Evolutionary conservation across 2,888 invertebrate species (phyloP), one percentile per base, ranked within the genome.

Genomic region (Dasypogon diadema): DNA sequence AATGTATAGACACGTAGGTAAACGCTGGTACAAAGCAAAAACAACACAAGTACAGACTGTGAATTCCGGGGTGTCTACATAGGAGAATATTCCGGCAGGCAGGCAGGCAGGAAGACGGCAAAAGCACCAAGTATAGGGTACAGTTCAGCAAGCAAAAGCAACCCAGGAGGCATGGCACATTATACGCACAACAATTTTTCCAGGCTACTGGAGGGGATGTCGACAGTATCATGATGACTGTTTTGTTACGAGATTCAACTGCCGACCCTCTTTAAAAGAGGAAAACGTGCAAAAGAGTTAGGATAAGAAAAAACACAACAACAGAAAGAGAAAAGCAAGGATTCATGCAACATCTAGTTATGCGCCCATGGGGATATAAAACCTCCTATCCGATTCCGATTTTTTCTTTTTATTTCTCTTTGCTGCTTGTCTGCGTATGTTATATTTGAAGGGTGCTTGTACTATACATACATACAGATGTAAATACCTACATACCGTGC

Each of bases 301-400:
- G 16, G 51, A n/a, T 6, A 51, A 12, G 16, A 21, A 51, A 51
- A 16, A 16, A 21, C 14, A 16, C 5, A 16, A 21, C 2, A 18
- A 4, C 14, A 51, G 18, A 51, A 21, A 14, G 51, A 51, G 51
- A 51, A 1, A n/a, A 48, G 16, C 6, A 51, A 16, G 16, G 16
- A 8, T 8, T 51, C 51, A 14, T 51, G 18, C 18, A 51, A 21
- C 2, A 51, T 51, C 51, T n/a, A 51, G 18, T 18, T 51, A 51
- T 51, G 51, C 51, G 51, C 51, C 51, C 51, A 51, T 51, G 14
- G 14, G 14, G 14, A 51, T 51, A 51, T 51, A n/a, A n/a, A n/a
- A 16, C 51, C 51, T 21, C 51, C 51, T 16, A n/a, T 51, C 51
- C 51, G 18, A 21, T 42, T 51, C 51, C n/a, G 14, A 18, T 18